phyloP scores from a whole-genome alignment of 2,888 invertebrate species.

The Ornithoptera alexandrae region DNA sequence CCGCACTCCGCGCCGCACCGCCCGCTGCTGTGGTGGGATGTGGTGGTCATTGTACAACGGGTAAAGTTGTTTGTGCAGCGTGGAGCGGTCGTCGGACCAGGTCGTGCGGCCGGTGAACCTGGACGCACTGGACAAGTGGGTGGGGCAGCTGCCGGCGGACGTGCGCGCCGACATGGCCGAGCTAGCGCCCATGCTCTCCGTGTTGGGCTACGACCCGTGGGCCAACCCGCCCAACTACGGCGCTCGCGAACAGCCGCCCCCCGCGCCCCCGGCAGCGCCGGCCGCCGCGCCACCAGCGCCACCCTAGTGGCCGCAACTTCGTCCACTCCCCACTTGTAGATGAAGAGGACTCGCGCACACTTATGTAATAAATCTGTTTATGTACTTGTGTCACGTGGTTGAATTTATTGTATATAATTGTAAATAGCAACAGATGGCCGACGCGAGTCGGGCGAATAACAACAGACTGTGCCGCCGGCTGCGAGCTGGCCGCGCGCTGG shows the following conservation, averaged over 20 bases:
- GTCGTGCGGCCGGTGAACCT: conserved; percentile 98
- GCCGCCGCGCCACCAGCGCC: conserved; percentile 25
- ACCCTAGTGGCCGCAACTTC: conserved; percentile 4
- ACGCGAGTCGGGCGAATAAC: neutral
- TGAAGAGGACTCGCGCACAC: neutral
- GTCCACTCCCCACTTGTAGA: neutral
- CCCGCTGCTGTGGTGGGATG: too few relatives aligned
- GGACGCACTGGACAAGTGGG: conserved; percentile 96
- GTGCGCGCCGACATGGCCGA: conserved; percentile 95
- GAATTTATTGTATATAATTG: conserved; percentile 30
- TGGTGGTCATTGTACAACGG: too few relatives aligned
- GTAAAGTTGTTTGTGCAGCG: conserved; percentile 78
- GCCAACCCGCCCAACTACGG: conserved; percentile 98
- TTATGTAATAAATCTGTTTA: conserved; percentile 12
- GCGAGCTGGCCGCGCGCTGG: too few relatives aligned
- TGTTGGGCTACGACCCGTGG: conserved; percentile 96
- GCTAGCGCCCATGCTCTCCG: conserved; percentile 96
- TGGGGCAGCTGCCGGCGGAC: conserved; percentile 92
- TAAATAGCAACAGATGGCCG: conserved; percentile 11
- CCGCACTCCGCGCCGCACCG: too few relatives aligned
- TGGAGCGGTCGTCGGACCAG: conserved; percentile 98
- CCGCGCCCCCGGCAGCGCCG: conserved; percentile 57
- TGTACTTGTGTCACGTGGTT: conserved; percentile 19
- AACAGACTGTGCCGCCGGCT: neutral
- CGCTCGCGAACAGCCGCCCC: conserved; percentile 77